Evolutionary conservation across 2,797 vertebrate species (phyloP).

Genomic region (Hemibagrus guttatus): DNA sequence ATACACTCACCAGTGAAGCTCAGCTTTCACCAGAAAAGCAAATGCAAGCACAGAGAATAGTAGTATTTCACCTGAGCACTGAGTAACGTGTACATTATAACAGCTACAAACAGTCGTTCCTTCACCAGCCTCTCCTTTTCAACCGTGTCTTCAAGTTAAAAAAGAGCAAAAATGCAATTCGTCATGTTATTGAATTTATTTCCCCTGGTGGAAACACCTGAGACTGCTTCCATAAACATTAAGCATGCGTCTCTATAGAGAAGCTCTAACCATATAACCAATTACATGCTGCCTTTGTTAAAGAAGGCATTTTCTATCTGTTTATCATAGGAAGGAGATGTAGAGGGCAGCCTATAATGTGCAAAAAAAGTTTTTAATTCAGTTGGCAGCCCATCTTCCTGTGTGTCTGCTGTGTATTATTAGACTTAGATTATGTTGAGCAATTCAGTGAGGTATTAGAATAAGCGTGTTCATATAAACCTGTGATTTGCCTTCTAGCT

Average conservation of each 20-base stretch:
- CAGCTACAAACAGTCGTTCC: background rate
- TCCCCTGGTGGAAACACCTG: background rate
- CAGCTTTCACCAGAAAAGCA: background rate
- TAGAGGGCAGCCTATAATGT: background rate
- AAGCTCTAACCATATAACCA: no score
- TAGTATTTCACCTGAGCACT: background rate
- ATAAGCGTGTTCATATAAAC: background rate
- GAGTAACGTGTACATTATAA: background rate
- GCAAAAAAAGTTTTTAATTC: no score
- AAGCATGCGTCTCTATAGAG: no score
- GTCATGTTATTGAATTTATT: background rate
- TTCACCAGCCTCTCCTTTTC: background rate
- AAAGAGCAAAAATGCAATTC: background rate
- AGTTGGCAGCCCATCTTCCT: background rate
- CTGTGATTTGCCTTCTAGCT: background rate
- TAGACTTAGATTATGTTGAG: background rate
- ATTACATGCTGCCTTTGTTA: no score
- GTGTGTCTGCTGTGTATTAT: background rate
- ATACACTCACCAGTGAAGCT: background rate
- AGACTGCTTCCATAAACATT: background rate
- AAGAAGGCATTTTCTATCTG: no score
- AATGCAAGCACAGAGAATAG: background rate
- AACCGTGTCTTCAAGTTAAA: background rate
- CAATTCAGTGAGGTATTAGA: background rate
- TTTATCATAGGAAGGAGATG: no score